Percentiles rank a stretch among this genome's conserved stretches.
Evolutionary conservation across 2,888 invertebrate species (phyloP).

Genomic region (Eupithecia dodoneata): DNA sequence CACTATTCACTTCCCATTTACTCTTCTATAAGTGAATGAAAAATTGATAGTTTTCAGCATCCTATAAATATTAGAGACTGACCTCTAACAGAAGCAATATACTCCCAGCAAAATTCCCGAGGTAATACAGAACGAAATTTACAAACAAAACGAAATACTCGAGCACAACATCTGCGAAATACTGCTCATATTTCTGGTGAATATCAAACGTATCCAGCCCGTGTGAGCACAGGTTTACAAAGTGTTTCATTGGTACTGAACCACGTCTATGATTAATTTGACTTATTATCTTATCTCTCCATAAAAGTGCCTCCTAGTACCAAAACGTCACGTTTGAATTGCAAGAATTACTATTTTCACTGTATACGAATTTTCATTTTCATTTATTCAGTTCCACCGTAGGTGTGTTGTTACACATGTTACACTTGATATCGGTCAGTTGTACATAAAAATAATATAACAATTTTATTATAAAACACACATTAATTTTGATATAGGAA

Average conservation of each 20-base stretch:
- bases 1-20: not conserved
- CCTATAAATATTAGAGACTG: not conserved
- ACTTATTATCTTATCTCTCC: not conserved
- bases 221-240: not conserved
- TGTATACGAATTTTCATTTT: too few relatives aligned
- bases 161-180: slow-evolving; percentile 11
- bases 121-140: slow-evolving; percentile 9
- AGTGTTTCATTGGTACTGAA: not conserved
- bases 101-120: not conserved
- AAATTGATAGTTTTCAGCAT: not conserved
- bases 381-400: too few relatives aligned
- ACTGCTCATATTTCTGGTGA: slow-evolving; percentile 8
- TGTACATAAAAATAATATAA: too few relatives aligned
- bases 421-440: too few relatives aligned
- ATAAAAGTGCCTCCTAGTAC: not conserved
- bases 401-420: too few relatives aligned
- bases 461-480: too few relatives aligned
- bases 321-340: not conserved
- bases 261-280: not conserved
- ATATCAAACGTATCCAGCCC: not conserved
- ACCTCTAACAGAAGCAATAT: not conserved
- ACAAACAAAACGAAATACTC: slow-evolving; percentile 10
- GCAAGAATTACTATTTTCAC: not conserved
- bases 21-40: not conserved
- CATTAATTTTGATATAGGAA: too few relatives aligned